Evolutionary conservation across 2,888 invertebrate species (phyloP).

Genomic region (Pinctada fucata): DNA sequence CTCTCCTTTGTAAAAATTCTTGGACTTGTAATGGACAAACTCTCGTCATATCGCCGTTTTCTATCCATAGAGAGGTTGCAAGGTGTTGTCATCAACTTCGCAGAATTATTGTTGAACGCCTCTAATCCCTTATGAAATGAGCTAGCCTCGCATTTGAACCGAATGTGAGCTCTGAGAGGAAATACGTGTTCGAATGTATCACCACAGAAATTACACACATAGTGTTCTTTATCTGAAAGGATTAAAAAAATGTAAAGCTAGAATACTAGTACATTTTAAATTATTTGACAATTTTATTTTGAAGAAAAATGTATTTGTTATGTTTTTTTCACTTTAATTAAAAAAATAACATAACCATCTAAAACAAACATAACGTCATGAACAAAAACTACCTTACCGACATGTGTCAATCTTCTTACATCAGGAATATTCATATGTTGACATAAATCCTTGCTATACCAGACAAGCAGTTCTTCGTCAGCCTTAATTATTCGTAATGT

Average conservation of each 20-base stretch:
- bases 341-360: too few species aligned
- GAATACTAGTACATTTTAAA: slow-evolving; percentile 7
- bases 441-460: slow-evolving; percentile 76
- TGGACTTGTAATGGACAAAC: neutral
- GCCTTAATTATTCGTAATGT: slow-evolving; percentile 68
- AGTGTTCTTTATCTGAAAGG: slow-evolving; percentile 56
- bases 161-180: slow-evolving; percentile 70
- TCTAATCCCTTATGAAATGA: neutral
- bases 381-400: slow-evolving; percentile 30
- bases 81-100: neutral
- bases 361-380: too few species aligned
- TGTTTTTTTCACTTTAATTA: too few species aligned
- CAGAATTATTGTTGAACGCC: neutral
- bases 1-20: neutral
- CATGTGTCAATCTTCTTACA: slow-evolving; percentile 38
- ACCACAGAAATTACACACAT: slow-evolving; percentile 66
- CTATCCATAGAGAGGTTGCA: neutral
- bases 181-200: slow-evolving; percentile 69
- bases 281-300: too few species aligned
- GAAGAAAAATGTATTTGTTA: too few species aligned
- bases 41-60: neutral
- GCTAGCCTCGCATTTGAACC: slow-evolving; percentile 65
- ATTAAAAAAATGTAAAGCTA: too few species aligned
- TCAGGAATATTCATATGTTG: slow-evolving; percentile 67
- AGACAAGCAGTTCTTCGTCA: slow-evolving; percentile 73